Conservation (phyloP, 2,797 vertebrate genomes). For the Lepus oiostolus region DNA sequence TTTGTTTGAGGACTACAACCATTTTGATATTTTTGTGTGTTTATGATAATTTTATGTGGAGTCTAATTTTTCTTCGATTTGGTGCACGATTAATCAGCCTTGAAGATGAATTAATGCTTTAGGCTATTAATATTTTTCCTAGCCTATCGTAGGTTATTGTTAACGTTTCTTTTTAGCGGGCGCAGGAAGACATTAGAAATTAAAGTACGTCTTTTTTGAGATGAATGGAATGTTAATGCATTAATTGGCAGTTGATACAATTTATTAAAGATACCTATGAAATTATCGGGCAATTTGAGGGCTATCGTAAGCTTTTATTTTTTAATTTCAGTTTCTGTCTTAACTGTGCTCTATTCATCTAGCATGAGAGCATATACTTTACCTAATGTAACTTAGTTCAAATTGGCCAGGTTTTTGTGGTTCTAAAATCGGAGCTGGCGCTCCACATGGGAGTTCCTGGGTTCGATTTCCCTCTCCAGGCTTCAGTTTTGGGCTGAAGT, state of each 20-base stretch:
- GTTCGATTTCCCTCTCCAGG: no score
- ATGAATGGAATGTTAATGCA: neutral
- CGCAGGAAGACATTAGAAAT: constrained; percentile 51
- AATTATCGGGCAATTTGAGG: neutral
- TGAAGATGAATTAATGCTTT: constrained; percentile 23
- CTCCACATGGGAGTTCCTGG: no score
- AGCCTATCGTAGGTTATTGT: neutral
- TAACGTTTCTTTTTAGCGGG: constrained; percentile 43
- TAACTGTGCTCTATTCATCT: neutral
- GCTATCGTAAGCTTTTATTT: neutral
- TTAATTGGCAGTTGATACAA: neutral
- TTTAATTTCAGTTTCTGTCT: neutral
- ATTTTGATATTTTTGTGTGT: neutral
- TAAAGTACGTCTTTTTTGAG: constrained; percentile 18
- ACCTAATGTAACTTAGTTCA: neutral
- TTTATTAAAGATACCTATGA: neutral
- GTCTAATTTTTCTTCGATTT: neutral
- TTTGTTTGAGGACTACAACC: constrained; percentile 25
- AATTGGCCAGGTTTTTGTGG: neutral
- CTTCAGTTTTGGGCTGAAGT: no score
- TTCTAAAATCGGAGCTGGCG: neutral
- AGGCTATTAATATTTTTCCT: constrained; percentile 52
- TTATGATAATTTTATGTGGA: neutral
- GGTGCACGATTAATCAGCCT: neutral
- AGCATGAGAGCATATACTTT: neutral